phyloP scores from a whole-genome alignment of 2,113 vertebrate species.

The Casuarius casuarius region DNA sequence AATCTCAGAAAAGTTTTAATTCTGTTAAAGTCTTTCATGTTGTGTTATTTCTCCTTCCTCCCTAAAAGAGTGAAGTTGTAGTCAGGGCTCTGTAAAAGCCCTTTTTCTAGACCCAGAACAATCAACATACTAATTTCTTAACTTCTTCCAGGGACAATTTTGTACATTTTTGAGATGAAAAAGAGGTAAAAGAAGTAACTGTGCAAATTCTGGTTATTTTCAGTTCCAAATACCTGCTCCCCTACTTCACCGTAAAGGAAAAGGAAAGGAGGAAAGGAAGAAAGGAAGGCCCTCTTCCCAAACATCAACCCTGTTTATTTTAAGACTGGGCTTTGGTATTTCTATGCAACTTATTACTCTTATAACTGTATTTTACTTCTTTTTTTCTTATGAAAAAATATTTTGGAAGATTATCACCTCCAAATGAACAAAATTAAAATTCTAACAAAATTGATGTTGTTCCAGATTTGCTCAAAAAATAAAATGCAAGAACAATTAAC shows the following conservation, averaged over 20 bases:
- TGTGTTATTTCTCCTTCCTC: not conserved
- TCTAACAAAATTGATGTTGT: accelerated
- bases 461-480: not conserved
- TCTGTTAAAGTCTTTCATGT: not conserved
- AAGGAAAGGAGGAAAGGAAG: not conserved
- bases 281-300: not conserved
- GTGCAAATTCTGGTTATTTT: not conserved
- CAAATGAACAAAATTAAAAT: not conserved
- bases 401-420: not conserved
- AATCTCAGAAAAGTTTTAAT: not conserved
- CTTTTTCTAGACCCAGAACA: not conserved
- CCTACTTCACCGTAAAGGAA: not conserved
- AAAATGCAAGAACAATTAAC: not conserved
- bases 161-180: not conserved
- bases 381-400: not conserved
- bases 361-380: not conserved
- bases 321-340: not conserved
- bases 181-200: not conserved
- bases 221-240: not conserved
- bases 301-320: not conserved
- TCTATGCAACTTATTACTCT: not conserved
- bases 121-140: not conserved
- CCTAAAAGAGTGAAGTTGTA: not conserved
- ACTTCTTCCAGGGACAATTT: not conserved
- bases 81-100: not conserved